These are phyloP conservation scores for Biston stratarius DNA, from an alignment of 2,888 invertebrate species.

Conservation along the genomic window DNA sequence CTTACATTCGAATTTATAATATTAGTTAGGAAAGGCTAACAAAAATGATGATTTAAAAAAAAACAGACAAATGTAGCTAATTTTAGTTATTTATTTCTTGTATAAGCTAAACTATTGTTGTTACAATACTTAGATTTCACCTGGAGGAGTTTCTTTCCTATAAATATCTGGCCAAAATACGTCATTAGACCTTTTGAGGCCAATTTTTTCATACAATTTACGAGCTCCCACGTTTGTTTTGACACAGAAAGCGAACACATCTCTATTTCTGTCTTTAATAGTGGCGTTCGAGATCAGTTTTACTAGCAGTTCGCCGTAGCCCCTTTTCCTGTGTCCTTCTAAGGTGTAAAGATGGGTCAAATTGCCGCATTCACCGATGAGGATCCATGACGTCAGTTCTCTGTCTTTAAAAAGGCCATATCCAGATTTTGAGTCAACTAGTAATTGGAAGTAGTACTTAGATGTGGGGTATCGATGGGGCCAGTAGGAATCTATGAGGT, in stretches of 20 bases:
- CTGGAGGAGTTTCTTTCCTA: background rate
- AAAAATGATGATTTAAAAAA: too few relatives aligned
- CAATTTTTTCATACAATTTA: constrained; percentile 62
- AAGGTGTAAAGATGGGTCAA: constrained; percentile 65
- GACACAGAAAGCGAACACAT: constrained; percentile 58
- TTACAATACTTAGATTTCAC: background rate
- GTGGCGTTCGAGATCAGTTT: constrained; percentile 61
- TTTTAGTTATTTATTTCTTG: background rate
- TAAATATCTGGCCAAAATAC: constrained; percentile 52
- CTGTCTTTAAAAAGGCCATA: constrained; percentile 60
- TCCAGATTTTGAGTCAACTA: constrained; percentile 60
- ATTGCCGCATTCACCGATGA: constrained; percentile 63
- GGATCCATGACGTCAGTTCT: constrained; percentile 60
- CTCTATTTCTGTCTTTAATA: constrained; percentile 50
- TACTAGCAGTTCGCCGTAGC: constrained; percentile 61
- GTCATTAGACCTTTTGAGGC: constrained; percentile 48
- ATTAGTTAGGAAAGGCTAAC: too few relatives aligned
- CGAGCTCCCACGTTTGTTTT: constrained; percentile 56
- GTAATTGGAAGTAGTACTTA: constrained; percentile 54
- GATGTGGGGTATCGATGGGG: constrained; percentile 61
- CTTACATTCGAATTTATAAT: too few relatives aligned
- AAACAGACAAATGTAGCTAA: too few relatives aligned
- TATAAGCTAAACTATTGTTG: background rate
- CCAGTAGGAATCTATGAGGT: constrained; percentile 60
- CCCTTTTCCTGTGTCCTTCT: constrained; percentile 62